Evolutionary conservation across 1,140 invertebrate genomes (phyloP).

Genomic region (Chironomus tepperi): DNA sequence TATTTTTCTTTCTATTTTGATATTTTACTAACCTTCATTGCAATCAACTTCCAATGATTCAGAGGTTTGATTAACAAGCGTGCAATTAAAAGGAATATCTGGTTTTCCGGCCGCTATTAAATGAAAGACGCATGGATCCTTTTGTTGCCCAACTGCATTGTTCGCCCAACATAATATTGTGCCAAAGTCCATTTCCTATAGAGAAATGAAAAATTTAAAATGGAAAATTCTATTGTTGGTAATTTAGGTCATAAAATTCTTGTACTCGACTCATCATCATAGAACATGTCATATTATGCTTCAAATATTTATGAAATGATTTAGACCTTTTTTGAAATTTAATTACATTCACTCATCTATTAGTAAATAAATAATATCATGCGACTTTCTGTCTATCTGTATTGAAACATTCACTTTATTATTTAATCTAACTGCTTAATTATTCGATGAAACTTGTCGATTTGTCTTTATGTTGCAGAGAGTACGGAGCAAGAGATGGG

Average conservation of each 20-base stretch:
- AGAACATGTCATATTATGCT: neutral
- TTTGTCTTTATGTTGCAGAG: too few species aligned
- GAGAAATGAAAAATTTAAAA: neutral
- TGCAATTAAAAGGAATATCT: conserved; percentile 70
- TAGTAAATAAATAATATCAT: too few species aligned
- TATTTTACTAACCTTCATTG: conserved; percentile 46
- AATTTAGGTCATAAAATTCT: neutral
- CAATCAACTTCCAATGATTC: conserved; percentile 69
- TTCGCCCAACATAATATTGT: conserved; percentile 58
- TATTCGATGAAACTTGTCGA: too few species aligned
- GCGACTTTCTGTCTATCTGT: too few species aligned
- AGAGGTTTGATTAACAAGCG: conserved; percentile 68
- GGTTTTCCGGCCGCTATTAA: conserved; percentile 68
- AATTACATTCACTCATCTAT: neutral
- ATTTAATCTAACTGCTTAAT: too few species aligned
- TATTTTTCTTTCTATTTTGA: neutral
- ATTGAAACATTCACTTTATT: too few species aligned
- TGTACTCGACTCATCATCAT: conserved; percentile 24
- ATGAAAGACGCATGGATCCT: conserved; percentile 62
- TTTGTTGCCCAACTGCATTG: conserved; percentile 56
- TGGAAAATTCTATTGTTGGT: neutral
- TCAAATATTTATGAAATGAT: neutral
- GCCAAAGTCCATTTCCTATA: conserved; percentile 58
- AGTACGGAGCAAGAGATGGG: too few species aligned
- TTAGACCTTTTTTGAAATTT: neutral